Evolutionary conservation across 1,140 invertebrate species (phyloP).

Genomic region (Drosophila ironensis): DNA sequence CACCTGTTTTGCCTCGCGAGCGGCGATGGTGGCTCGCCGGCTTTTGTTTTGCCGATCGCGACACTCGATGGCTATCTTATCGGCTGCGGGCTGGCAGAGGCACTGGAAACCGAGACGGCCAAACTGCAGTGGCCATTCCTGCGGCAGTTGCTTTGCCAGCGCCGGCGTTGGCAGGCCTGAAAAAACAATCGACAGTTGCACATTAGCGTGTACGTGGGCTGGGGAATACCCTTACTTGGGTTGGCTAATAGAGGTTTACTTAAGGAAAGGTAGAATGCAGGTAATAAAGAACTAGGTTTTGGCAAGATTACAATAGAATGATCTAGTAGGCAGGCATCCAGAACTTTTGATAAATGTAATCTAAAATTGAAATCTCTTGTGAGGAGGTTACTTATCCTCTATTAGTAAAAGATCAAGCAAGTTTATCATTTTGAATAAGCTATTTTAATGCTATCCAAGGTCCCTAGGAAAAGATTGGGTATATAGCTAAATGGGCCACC

Average conservation of each 20-base stretch:
- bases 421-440: too few relatives aligned
- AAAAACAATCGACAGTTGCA: not conserved
- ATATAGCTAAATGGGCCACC: too few relatives aligned
- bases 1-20: conserved; percentile 50
- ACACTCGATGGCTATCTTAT: conserved; percentile 35
- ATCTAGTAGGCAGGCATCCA: too few relatives aligned
- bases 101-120: conserved; percentile 23
- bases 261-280: too few relatives aligned
- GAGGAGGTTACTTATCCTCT: too few relatives aligned
- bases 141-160: not conserved
- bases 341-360: too few relatives aligned
- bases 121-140: conserved; percentile 1
- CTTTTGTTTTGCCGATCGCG: not conserved
- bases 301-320: too few relatives aligned
- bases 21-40: conserved; percentile 1
- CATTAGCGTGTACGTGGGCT: not conserved
- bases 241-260: not conserved
- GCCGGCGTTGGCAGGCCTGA: conserved; percentile 8
- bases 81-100: conserved; percentile 4
- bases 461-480: too few relatives aligned
- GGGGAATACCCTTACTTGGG: conserved; percentile 1
- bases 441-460: too few relatives aligned
- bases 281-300: too few relatives aligned
- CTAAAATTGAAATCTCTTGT: too few relatives aligned
- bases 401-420: too few relatives aligned